A percentile compares a stretch with the other conserved stretches of the same genome.
phyloP scores from a whole-genome alignment of 2,888 invertebrate species.

The Drosophila gaucha region DNA sequence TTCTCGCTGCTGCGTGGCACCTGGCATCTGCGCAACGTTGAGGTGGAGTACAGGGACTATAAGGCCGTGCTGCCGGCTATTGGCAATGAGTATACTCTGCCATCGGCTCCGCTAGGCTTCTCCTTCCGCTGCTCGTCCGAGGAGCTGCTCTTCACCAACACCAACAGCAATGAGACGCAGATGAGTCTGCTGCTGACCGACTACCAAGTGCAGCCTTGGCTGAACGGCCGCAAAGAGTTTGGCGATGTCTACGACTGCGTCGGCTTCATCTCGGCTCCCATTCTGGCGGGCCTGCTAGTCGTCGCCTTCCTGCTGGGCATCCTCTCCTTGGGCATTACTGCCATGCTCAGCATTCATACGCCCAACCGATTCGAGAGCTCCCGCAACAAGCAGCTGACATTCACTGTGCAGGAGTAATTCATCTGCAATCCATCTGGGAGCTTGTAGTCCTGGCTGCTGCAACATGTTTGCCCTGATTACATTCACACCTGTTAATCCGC shows the following conservation, averaged over 20 bases:
- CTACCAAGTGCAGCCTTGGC: slow-evolving; percentile 86
- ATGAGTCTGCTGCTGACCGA: slow-evolving; percentile 85
- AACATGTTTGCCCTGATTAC: slow-evolving; percentile 76
- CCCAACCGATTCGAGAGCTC: slow-evolving; percentile 99
- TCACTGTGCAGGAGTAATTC: slow-evolving; percentile 91
- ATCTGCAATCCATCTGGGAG: background rate
- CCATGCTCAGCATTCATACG: slow-evolving; percentile 96
- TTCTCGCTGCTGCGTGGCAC: slow-evolving; percentile 86
- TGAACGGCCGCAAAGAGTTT: slow-evolving; percentile 87
- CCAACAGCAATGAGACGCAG: slow-evolving; percentile 84
- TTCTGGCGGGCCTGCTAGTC: slow-evolving; percentile 96
- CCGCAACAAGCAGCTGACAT: slow-evolving; percentile 95
- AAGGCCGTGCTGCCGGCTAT: slow-evolving; percentile 68
- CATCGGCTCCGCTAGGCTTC: slow-evolving; percentile 86
- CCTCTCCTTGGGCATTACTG: slow-evolving; percentile 91
- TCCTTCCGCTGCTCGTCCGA: slow-evolving; percentile 86
- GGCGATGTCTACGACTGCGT: slow-evolving; percentile 94
- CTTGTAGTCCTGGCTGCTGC: background rate
- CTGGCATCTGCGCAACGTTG: slow-evolving; percentile 87
- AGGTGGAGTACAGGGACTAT: slow-evolving; percentile 85
- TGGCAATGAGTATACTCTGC: slow-evolving; percentile 79
- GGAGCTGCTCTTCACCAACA: slow-evolving; percentile 85
- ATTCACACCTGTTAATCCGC: slow-evolving; percentile 68
- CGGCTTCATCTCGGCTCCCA: slow-evolving; percentile 95
- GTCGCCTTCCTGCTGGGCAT: slow-evolving; percentile 90